phyloP scores from a whole-genome alignment of 2,888 invertebrate genomes.

The Rotaria socialis region DNA sequence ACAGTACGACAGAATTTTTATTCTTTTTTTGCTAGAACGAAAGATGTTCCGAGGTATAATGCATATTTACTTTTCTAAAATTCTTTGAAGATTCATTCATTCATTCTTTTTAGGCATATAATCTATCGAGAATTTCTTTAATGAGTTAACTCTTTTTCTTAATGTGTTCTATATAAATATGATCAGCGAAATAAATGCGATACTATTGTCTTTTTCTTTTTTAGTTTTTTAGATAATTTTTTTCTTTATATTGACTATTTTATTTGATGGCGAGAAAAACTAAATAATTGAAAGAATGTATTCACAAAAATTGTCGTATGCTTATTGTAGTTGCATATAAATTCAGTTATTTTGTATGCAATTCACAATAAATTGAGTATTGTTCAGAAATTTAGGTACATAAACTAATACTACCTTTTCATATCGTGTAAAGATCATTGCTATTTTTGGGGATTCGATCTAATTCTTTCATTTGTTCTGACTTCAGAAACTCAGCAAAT shows the following conservation, averaged over 20 bases:
- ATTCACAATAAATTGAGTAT: constrained; percentile 68
- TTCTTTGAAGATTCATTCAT: too few relatives aligned
- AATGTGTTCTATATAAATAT: too few relatives aligned
- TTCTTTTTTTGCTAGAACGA: too few relatives aligned
- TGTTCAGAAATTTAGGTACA: constrained; percentile 63
- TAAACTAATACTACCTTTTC: constrained; percentile 63
- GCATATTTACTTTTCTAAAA: too few relatives aligned
- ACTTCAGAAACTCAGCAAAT: too few relatives aligned
- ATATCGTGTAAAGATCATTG: constrained; percentile 81
- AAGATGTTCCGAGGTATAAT: too few relatives aligned
- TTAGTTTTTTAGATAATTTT: background rate
- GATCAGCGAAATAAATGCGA: too few relatives aligned
- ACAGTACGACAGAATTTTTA: too few relatives aligned
- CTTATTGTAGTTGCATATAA: background rate
- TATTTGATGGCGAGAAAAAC: background rate
- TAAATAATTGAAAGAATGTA: too few relatives aligned
- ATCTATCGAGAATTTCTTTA: background rate
- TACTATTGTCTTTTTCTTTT: too few relatives aligned
- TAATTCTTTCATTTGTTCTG: background rate
- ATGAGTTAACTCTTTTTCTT: background rate
- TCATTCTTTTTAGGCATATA: background rate
- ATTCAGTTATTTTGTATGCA: constrained; percentile 73
- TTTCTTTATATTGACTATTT: background rate
- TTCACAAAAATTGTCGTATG: too few relatives aligned
- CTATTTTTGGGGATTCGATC: constrained; percentile 66